Base-by-base conservation (phyloP, 92 coral and sea anemone species). In the Nematostella vectensis region DNA sequence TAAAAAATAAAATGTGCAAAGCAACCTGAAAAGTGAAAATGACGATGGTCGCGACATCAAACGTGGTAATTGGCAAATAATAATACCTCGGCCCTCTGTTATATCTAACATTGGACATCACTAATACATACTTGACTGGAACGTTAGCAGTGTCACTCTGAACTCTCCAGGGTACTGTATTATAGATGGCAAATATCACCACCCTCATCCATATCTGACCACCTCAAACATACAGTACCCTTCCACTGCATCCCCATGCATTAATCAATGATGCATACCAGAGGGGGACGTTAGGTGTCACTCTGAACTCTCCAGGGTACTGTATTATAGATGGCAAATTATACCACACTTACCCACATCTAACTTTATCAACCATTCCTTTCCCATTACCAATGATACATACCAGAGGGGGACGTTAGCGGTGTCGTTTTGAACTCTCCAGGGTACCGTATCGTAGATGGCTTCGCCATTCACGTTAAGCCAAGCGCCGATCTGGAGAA, bases 351-450 rank as follows among this genome's bases (percentile, higher is more conserved):
- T n/a, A n/a, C n/a, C n/a, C n/a, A n/a, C n/a, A n/a, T n/a, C n/a
- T n/a, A n/a, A n/a, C n/a, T n/a, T n/a, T n/a, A n/a, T n/a, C n/a
- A n/a, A n/a, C n/a, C n/a, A n/a, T n/a, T n/a, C n/a, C n/a, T n/a
- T n/a, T n/a, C n/a, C n/a, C n/a, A n/a, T n/a, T n/a, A n/a, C 18
- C 3, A 20, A 15, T 30, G 9, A 23, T 18, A 50, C 82, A 42
- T 68, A 93, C 99, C 99, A 93, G 47, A 93, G 64, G 25, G 75
- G 55, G 0, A 74, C 50, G 45, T 70, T 86, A 44, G 47, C 55
- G 30, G 99, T 86, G 58, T 93, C 99, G 68, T 86, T 86, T 62
- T 93, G 99, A 1, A 58, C 95, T 62, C 83, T 65, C 99, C 99
- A 93, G 23, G 99, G 99, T 33, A 65, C 78, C 21, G 85, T 71